A percentile compares a stretch with the other conserved stretches of the same genome.
Evolutionary conservation across 2,888 invertebrate genomes (phyloP).

Genomic region (Troglohyphantes excavatus): DNA sequence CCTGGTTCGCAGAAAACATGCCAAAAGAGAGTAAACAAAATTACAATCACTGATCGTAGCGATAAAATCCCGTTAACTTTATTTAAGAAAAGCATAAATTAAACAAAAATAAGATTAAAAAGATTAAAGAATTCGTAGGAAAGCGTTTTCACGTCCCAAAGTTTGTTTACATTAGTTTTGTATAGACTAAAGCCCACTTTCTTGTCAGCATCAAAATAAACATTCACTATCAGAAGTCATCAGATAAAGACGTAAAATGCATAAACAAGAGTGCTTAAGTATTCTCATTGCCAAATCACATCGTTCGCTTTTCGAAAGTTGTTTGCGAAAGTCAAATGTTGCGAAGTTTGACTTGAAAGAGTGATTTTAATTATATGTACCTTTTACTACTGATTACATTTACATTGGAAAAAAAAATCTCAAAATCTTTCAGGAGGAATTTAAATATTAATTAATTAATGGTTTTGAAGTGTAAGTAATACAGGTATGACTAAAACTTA

Average conservation of each 20-base stretch:
- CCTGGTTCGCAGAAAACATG: background rate
- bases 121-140: background rate
- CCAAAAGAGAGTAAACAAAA: background rate
- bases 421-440: background rate
- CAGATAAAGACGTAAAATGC: background rate
- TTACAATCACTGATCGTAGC: background rate
- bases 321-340: slow-evolving; percentile 1
- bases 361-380: background rate
- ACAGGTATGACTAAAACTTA: too few relatives aligned
- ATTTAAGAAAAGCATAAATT: background rate
- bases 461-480: too few relatives aligned
- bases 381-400: background rate
- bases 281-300: background rate
- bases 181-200: background rate
- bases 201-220: background rate
- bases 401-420: background rate
- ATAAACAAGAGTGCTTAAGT: background rate
- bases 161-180: background rate
- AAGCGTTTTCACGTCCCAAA: background rate
- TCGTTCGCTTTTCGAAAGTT: background rate
- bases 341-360: background rate
- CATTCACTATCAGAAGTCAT: background rate
- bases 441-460: too few relatives aligned
- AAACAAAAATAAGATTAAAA: background rate
- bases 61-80: background rate